These are phyloP conservation scores for Myotis myotis DNA, from an alignment of 2,797 vertebrate genomes.

Conservation along the genomic window DNA sequence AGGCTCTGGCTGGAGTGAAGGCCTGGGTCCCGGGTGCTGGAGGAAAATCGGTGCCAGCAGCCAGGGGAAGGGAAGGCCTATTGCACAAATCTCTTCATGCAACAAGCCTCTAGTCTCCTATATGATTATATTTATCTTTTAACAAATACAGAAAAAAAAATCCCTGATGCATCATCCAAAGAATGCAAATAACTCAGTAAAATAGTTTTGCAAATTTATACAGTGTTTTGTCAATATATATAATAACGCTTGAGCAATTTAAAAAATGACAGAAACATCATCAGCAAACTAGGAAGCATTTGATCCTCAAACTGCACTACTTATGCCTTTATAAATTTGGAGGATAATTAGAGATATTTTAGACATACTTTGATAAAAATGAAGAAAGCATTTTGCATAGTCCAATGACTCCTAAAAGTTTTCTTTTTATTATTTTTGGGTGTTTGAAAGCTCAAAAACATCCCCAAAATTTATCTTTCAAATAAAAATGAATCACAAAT, in stretches of 20 bases:
- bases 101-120: not conserved
- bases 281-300: not conserved
- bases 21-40: no score
- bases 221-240: not conserved
- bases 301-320: conserved; percentile 13
- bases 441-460: not conserved
- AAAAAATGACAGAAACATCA: not conserved
- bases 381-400: conserved; percentile 49
- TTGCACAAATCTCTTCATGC: no score
- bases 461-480: conserved; percentile 44
- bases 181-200: not conserved
- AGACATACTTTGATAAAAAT: conserved; percentile 58
- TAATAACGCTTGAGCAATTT: not conserved
- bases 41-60: no score
- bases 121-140: not conserved
- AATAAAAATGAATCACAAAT: conserved; percentile 52
- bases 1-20: no score
- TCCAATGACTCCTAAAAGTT: conserved; percentile 46
- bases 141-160: not conserved
- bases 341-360: conserved; percentile 69
- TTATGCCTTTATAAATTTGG: not conserved
- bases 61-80: no score
- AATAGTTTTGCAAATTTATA: conserved; percentile 18
- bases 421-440: not conserved
- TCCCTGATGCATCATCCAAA: not conserved